Conservation (phyloP, 2,888 invertebrate genomes). For the Micropterix aruncella region DNA sequence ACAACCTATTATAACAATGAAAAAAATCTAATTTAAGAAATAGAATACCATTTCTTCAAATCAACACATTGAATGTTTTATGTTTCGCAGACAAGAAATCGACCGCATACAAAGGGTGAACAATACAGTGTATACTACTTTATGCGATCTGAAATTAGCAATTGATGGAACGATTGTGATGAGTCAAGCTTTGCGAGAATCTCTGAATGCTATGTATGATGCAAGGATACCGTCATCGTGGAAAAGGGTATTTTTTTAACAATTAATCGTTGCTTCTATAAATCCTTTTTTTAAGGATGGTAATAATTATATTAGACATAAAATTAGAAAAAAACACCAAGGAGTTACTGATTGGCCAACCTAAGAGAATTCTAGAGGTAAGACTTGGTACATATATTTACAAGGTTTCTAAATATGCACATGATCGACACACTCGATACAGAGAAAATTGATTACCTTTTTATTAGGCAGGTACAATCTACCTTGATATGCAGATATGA, state of each 20-base stretch:
- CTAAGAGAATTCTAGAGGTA: conserved; percentile 2
- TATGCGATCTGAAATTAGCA: conserved; percentile 82
- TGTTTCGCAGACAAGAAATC: conserved; percentile 58
- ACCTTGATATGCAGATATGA: no score
- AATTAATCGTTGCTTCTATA: conserved; percentile 5
- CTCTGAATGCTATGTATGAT: conserved; percentile 93
- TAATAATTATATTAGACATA: neutral
- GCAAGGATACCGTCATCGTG: conserved; percentile 86
- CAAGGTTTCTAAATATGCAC: no score
- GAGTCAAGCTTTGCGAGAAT: conserved; percentile 79
- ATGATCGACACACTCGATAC: no score
- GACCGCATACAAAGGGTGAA: conserved; percentile 83
- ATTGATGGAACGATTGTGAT: conserved; percentile 96
- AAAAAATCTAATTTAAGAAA: no score
- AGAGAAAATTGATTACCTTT: no score
- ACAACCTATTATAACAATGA: no score
- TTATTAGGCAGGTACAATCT: no score
- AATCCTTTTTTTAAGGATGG: neutral
- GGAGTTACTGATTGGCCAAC: neutral
- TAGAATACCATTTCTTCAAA: no score
- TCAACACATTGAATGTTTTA: no score
- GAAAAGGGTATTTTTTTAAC: conserved; percentile 85
- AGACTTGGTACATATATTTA: no score
- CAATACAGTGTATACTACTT: conserved; percentile 59
- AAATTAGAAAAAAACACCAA: no score